Conservation (phyloP, 2,888 invertebrate genomes). For the Trisateles emortualis region DNA sequence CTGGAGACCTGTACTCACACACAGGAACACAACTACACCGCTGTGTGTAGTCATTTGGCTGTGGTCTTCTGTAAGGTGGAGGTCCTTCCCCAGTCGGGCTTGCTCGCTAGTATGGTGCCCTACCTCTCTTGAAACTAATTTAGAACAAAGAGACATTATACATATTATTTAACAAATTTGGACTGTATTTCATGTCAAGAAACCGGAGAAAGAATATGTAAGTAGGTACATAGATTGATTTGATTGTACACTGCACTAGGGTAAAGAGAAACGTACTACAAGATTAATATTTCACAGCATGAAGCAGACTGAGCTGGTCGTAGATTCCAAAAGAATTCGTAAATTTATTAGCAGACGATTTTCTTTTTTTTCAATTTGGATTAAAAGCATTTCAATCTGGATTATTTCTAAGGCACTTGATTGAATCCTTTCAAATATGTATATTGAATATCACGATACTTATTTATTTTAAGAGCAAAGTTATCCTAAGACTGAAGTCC, state of each 20-base stretch:
- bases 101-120: no score
- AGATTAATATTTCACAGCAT: slow-evolving; percentile 25
- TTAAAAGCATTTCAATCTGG: slow-evolving; percentile 33
- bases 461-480: neutral
- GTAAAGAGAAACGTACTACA: neutral
- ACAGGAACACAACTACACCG: no score
- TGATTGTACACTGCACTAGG: neutral
- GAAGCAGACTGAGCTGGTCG: slow-evolving; percentile 1
- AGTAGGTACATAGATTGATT: neutral
- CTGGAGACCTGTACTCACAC: no score
- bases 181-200: no score
- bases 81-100: no score
- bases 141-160: no score
- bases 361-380: slow-evolving; percentile 29
- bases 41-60: no score
- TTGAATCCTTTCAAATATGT: slow-evolving; percentile 30
- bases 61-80: no score
- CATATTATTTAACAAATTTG: no score
- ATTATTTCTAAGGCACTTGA: slow-evolving; percentile 31
- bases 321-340: slow-evolving; percentile 11
- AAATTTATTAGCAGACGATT: slow-evolving; percentile 15
- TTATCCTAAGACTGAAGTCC: neutral
- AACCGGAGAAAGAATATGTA: neutral
- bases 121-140: no score
- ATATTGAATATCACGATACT: slow-evolving; percentile 6